Percentiles rank a stretch among this genome's conserved stretches.
These are phyloP conservation scores for Nomada hirtipes DNA, from an alignment of 2,888 invertebrate genomes.

Conservation along the genomic window DNA sequence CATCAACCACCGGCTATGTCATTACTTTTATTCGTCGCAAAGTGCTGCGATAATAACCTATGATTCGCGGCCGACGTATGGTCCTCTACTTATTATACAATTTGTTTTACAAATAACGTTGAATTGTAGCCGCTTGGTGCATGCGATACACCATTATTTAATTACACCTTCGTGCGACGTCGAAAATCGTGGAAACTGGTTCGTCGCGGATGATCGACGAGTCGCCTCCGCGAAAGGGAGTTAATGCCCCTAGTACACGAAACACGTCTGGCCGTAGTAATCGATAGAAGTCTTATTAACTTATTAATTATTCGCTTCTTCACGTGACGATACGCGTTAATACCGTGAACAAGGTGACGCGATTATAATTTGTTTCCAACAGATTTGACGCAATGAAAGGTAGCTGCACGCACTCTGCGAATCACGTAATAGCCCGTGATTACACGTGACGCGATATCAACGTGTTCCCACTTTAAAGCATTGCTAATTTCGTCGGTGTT, in stretches of 20 bases:
- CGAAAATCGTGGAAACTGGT: constrained; percentile 43
- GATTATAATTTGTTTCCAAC: too few relatives aligned
- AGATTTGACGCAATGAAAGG: background rate
- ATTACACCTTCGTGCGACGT: constrained; percentile 38
- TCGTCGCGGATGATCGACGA: constrained; percentile 53
- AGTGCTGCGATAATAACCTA: constrained; percentile 22
- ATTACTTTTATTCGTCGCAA: constrained; percentile 8
- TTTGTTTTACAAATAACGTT: constrained; percentile 37
- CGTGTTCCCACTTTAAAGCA: background rate
- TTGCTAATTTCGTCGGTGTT: constrained; percentile 24
- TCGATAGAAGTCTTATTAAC: constrained; percentile 43
- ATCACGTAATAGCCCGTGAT: too few relatives aligned
- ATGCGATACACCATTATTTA: constrained; percentile 65
- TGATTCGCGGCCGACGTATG: constrained; percentile 39
- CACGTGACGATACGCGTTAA: constrained; percentile 26
- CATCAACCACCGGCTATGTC: too few relatives aligned
- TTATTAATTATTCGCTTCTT: constrained; percentile 55
- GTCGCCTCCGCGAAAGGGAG: constrained; percentile 60
- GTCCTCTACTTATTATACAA: constrained; percentile 40
- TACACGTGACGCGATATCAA: too few relatives aligned
- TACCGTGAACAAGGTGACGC: too few relatives aligned
- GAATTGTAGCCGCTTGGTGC: constrained; percentile 51
- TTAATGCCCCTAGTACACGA: constrained; percentile 70
- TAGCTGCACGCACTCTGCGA: background rate
- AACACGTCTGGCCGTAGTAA: constrained; percentile 66